Conservation (phyloP, 2,113 vertebrate genomes). For the Notiomystis cincta region DNA sequence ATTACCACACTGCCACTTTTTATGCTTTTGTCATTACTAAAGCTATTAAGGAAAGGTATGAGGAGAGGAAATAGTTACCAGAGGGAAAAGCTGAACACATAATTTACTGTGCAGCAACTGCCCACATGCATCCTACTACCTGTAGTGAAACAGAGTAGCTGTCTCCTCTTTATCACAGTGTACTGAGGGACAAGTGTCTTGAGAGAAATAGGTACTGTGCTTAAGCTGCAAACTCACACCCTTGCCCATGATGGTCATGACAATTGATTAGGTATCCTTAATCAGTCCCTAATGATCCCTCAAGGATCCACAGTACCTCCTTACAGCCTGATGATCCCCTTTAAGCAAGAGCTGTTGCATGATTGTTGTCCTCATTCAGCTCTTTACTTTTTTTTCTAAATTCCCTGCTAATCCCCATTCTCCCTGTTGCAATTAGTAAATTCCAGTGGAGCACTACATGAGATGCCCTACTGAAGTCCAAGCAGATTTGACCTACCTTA, state of each 20-base stretch:
- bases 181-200: neutral
- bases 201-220: neutral
- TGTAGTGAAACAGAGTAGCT: neutral
- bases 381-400: neutral
- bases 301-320: neutral
- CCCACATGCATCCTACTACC: neutral
- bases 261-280: neutral
- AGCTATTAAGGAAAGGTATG: conserved; percentile 17
- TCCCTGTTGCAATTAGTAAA: neutral
- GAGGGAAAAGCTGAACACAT: neutral
- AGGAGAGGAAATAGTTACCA: neutral
- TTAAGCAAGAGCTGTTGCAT: neutral
- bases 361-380: neutral
- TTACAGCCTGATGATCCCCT: neutral
- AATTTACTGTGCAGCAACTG: neutral
- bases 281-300: neutral
- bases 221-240: neutral
- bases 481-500: neutral
- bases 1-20: conserved; percentile 21
- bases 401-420: neutral
- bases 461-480: neutral
- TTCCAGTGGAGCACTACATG: neutral
- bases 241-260: neutral
- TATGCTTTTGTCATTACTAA: conserved; percentile 33
- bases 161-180: neutral